A percentile compares a stretch with the other conserved stretches of the same genome.
Evolutionary conservation across 1,140 invertebrate species (phyloP).

Genomic region (Trachymyrmex septentrionalis): DNA sequence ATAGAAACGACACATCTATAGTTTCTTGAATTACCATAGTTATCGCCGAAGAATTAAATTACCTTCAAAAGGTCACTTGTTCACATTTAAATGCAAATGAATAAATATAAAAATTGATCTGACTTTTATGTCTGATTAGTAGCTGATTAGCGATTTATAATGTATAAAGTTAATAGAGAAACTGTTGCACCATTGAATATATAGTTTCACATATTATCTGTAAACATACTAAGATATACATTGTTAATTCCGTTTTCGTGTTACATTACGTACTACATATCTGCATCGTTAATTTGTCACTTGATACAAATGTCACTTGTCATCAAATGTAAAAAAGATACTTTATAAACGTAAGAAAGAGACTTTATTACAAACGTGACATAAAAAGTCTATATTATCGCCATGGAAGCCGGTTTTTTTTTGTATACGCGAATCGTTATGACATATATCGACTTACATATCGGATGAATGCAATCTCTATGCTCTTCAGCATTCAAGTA

Average conservation of each 20-base stretch:
- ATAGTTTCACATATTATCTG: background rate
- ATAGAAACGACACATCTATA: background rate
- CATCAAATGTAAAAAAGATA: background rate
- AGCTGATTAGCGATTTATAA: too few relatives aligned
- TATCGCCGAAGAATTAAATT: background rate
- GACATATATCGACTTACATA: background rate
- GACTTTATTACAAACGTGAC: slow-evolving; percentile 2
- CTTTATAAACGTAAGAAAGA: background rate
- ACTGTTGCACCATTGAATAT: background rate
- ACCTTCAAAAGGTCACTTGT: slow-evolving; percentile 41
- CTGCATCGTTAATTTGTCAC: slow-evolving; percentile 28
- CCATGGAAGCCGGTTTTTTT: background rate
- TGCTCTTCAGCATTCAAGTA: background rate
- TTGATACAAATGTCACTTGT: background rate
- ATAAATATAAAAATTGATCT: background rate
- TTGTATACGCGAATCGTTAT: background rate
- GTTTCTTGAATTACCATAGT: background rate
- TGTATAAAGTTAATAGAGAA: background rate
- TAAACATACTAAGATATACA: background rate
- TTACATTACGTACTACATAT: background rate
- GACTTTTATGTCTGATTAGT: background rate
- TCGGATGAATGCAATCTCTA: slow-evolving; percentile 11
- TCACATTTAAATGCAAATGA: slow-evolving; percentile 30
- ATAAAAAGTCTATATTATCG: slow-evolving; percentile 26
- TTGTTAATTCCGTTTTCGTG: background rate